phyloP scores from a whole-genome alignment of 2,113 vertebrate genomes.

The Callipepla californica region DNA sequence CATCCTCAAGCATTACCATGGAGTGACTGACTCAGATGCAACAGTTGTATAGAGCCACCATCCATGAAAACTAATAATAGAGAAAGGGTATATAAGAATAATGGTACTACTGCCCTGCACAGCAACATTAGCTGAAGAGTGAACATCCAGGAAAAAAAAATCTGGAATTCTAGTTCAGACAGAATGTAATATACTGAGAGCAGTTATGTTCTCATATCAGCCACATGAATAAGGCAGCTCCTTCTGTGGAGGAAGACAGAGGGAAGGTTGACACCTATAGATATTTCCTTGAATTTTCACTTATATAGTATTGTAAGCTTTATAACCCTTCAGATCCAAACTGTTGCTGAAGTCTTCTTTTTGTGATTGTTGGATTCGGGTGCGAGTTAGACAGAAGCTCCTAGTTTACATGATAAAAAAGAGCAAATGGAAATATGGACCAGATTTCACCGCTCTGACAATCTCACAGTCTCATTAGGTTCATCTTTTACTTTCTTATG shows the following conservation, averaged over 20 bases:
- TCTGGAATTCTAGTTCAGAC: neutral
- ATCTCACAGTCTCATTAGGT: neutral
- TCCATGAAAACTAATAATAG: neutral
- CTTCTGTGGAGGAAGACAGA: neutral
- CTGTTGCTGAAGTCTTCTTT: neutral
- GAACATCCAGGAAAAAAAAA: neutral
- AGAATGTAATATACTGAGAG: neutral
- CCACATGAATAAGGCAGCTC: neutral
- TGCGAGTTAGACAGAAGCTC: neutral
- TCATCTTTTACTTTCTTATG: neutral
- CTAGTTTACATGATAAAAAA: neutral
- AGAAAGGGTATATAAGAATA: neutral
- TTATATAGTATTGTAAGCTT: neutral
- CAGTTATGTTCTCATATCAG: neutral
- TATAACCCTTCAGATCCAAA: neutral
- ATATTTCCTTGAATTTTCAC: neutral
- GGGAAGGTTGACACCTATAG: neutral
- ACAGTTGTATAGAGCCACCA: neutral
- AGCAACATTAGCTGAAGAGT: neutral
- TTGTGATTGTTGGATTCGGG: neutral
- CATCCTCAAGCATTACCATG: neutral
- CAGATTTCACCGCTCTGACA: neutral
- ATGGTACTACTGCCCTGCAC: neutral
- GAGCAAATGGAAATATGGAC: fast-evolving
- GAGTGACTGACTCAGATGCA: neutral